phyloP scores from a whole-genome alignment of 1,140 invertebrate genomes.

The Dysdera silvatica region DNA sequence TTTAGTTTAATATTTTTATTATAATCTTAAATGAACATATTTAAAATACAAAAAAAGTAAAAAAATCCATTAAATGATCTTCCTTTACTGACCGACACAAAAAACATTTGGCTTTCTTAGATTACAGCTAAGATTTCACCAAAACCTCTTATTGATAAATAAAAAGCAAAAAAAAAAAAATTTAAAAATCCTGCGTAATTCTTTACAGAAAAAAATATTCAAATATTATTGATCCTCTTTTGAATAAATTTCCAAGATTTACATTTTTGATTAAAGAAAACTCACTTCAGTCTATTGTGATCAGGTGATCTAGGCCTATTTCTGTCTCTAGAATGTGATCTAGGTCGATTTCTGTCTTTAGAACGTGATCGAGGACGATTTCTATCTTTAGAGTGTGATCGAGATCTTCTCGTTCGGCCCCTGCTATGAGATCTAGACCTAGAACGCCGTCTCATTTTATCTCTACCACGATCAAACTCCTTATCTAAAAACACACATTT shows the following conservation, averaged over 20 bases:
- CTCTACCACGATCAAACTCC: conserved; percentile 46
- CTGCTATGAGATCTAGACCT: conserved; percentile 60
- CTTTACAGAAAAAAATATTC: not conserved
- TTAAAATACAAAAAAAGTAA: no score
- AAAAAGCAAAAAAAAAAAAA: no score
- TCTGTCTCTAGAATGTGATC: no score
- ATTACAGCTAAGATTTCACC: no score
- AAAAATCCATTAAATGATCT: no score
- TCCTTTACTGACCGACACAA: no score
- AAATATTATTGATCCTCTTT: conserved; percentile 29
- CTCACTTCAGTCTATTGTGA: not conserved
- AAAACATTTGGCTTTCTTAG: no score
- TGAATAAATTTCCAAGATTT: conserved; percentile 51
- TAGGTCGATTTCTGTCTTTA: conserved; percentile 4
- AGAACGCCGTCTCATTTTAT: conserved; percentile 49
- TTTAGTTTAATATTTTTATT: no score
- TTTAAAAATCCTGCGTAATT: no score
- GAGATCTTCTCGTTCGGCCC: conserved; percentile 50
- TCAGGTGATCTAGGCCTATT: not conserved
- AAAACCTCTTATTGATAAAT: no score
- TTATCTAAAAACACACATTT: conserved; percentile 39
- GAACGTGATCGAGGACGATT: conserved; percentile 14
- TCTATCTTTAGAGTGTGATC: conserved; percentile 50
- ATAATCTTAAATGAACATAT: no score
- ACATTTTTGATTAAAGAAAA: conserved; percentile 39